A percentile compares a stretch with the other conserved stretches of the same genome.
Conservation (phyloP, 2,113 vertebrate genomes). For the Myrmophylax atrothorax region DNA sequence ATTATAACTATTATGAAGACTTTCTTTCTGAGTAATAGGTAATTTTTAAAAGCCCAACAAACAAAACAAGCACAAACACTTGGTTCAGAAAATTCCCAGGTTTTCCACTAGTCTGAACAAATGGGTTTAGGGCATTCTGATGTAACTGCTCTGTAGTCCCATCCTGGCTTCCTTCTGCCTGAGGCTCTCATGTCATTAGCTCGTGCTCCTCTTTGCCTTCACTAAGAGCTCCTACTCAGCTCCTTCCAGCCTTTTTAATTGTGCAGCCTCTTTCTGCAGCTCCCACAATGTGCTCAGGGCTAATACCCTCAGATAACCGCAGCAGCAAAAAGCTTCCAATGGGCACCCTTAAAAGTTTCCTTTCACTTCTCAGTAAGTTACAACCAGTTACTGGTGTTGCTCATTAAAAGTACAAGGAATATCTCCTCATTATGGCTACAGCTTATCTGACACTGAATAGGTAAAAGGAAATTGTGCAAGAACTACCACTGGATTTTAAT, state of each 20-base stretch:
- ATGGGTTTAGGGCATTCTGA: not conserved
- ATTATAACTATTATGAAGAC: not conserved
- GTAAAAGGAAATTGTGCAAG: not conserved
- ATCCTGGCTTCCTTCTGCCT: not conserved
- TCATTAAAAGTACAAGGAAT: slow-evolving; percentile 14
- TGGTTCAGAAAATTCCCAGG: not conserved
- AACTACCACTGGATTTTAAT: not conserved
- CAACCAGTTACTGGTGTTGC: not conserved
- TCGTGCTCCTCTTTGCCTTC: not conserved
- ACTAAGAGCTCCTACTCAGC: not conserved
- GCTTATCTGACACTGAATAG: not conserved
- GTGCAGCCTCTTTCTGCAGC: not conserved
- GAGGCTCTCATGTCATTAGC: slow-evolving; percentile 16
- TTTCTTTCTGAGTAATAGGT: not conserved
- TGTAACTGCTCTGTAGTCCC: not conserved
- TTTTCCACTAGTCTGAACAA: not conserved
- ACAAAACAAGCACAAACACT: not conserved
- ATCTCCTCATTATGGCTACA: not conserved
- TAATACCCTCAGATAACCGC: slow-evolving; percentile 1
- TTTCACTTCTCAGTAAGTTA: not conserved
- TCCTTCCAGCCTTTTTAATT: slow-evolving; percentile 13
- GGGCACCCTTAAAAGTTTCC: slow-evolving; percentile 61
- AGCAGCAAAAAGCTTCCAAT: not conserved
- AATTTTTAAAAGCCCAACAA: not conserved
- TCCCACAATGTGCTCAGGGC: slow-evolving; percentile 24